Conservation (phyloP, 2,113 vertebrate genomes). For the Microtus oregoni region DNA sequence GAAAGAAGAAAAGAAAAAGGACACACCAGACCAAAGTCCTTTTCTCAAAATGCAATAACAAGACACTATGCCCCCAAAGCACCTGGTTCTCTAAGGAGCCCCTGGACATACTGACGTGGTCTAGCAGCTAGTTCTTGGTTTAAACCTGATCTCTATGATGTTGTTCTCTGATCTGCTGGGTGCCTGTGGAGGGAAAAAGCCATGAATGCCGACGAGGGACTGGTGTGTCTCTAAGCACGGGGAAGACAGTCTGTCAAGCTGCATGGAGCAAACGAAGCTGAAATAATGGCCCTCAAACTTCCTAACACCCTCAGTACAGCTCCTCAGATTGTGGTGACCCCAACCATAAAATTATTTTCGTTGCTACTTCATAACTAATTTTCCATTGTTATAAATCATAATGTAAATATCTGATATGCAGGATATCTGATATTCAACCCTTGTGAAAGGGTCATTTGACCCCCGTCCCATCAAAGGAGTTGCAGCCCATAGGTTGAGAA, state of each 20-base stretch:
- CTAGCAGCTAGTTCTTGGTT: not conserved
- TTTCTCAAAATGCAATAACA: constrained; percentile 56
- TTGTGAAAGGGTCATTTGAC: not conserved
- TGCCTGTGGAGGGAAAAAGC: not conserved
- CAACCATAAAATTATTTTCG: not conserved
- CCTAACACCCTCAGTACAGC: not conserved
- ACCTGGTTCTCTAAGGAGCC: not conserved
- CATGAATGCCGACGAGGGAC: not conserved
- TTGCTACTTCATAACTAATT: not conserved
- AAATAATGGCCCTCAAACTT: not conserved
- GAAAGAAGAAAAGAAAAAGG: not conserved
- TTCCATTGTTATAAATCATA: too few species aligned
- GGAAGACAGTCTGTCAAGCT: not conserved
- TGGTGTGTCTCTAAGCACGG: not conserved
- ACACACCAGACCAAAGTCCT: not conserved
- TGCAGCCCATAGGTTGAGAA: not conserved
- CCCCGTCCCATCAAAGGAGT: not conserved
- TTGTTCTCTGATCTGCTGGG: not conserved
- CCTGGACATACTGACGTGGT: not conserved
- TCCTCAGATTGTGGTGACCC: not conserved
- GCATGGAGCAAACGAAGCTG: not conserved
- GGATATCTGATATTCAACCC: too few species aligned
- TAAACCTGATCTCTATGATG: not conserved
- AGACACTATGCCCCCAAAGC: not conserved
- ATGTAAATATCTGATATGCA: not conserved